Conservation (phyloP, 2,797 vertebrate genomes). For the Acanthiza pusilla region DNA sequence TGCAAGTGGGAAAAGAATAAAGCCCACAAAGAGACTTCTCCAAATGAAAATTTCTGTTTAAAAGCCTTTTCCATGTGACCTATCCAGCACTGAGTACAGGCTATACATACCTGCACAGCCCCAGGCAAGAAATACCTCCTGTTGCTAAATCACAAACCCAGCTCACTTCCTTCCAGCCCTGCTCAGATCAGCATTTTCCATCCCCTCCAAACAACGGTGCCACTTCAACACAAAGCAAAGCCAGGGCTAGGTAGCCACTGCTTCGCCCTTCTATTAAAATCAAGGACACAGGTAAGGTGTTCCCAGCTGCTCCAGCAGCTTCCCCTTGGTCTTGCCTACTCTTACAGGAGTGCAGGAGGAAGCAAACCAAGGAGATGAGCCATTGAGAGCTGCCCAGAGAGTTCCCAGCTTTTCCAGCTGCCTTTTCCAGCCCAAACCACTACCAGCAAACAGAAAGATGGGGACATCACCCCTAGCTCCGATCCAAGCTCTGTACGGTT, state of each 20-base stretch:
- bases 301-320: neutral
- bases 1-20: neutral
- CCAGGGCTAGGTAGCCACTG: neutral
- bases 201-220: neutral
- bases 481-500: neutral
- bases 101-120: neutral
- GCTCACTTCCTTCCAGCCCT: neutral
- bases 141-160: neutral
- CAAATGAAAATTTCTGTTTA: neutral
- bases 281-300: neutral
- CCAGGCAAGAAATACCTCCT: neutral
- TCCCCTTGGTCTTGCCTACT: neutral
- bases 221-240: neutral
- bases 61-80: neutral
- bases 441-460: neutral
- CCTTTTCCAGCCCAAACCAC: neutral
- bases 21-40: neutral
- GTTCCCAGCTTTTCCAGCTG: neutral
- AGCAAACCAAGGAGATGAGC: neutral
- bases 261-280: neutral
- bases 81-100: neutral
- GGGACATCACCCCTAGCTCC: neutral
- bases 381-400: neutral
- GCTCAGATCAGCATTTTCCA: neutral
- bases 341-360: rapidly evolving